Evolutionary conservation across 2,797 vertebrate species (phyloP), one percentile per base, ranked within the genome.

Genomic region (Ataeniobius toweri): DNA sequence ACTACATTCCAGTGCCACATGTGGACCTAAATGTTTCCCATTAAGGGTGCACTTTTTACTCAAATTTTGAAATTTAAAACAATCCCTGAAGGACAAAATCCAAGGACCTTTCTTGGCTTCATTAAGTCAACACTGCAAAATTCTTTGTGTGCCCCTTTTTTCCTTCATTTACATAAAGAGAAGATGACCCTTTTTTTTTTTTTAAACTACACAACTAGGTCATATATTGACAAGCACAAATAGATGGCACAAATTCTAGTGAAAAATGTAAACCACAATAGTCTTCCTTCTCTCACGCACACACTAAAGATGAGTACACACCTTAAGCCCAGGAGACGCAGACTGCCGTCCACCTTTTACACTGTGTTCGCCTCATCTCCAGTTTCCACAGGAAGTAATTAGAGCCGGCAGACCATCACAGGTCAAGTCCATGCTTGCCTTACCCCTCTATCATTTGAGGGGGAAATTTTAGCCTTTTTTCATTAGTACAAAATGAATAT

Each of bases 331-430:
- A 78, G 55, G 73, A 85, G 78, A 80, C 72, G 74, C n/a, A 65
- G 70, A 71, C 77, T 74, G 58, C 53, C 44, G 65, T 84, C 75
- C 74, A 86, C 79, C 77, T 81, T 86, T 83, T 83, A 84, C 79
- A 80, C 36, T 26, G 70, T 79, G 74, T 74, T 77, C 59, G 71
- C 74, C 74, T 89, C 84, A 80, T 91, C 86, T 92, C 89, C 83
- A 83, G 89, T 94, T 89, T 93, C 86, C 88, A 75, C 81, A 91
- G 86, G 88, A 93, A 92, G 92, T 94, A 93, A 94, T 95, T 91
- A 94, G 84, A 91, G 89, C 79, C 73, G 71, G 79, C 81, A 74
- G 89, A 87, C 93, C 88, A 91, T 93, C 90, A 87, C 85, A 87
- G 92, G 92, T 94, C 92, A 89, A 89, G 89, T 80, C 82, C 79